phyloP scores from a whole-genome alignment of 2,888 invertebrate genomes.

The Rhagium mordax region DNA sequence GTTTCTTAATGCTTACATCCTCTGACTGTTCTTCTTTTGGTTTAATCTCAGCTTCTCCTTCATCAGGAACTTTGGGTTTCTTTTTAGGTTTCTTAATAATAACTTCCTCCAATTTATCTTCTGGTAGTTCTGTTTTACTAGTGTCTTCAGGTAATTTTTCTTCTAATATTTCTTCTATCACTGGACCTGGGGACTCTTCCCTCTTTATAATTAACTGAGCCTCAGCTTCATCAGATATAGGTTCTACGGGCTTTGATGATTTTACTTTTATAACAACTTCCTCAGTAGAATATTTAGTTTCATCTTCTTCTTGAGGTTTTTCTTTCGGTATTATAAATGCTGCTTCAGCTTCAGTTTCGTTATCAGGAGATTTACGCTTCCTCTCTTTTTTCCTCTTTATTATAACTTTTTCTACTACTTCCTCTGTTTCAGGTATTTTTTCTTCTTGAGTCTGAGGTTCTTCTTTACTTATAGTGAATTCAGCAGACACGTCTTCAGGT shows the following conservation, averaged over 20 bases:
- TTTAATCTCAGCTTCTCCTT: no score
- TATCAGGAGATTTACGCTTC: constrained; percentile 52
- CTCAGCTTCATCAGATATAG: constrained; percentile 64
- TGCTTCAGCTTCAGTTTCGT: constrained; percentile 53
- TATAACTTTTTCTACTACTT: constrained; percentile 60
- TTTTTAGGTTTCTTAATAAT: not conserved
- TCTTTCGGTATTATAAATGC: constrained; percentile 53
- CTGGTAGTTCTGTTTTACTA: not conserved
- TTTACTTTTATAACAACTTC: constrained; percentile 71
- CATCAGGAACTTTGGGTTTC: not conserved
- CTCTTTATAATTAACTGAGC: constrained; percentile 61
- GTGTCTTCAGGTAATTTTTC: constrained; percentile 50
- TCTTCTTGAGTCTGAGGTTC: constrained; percentile 61
- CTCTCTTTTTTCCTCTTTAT: constrained; percentile 26
- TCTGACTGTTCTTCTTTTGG: not conserved
- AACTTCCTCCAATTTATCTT: not conserved
- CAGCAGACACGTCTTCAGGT: constrained; percentile 64
- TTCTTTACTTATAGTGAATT: constrained; percentile 28
- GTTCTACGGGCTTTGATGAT: constrained; percentile 66
- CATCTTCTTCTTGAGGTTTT: constrained; percentile 37
- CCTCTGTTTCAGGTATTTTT: constrained; percentile 33
- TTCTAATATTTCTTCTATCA: not conserved
- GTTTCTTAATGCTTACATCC: constrained; percentile 41
- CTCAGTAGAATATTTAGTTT: not conserved
- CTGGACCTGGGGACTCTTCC: constrained; percentile 57